Evolutionary conservation across 2,113 vertebrate species (phyloP).

Genomic region (chimpanzee (Pan troglodytes)): NHGRI_mPanTro3-v2.1_pri NC_072404.2:108928001-108928500

Average conservation of each 20-base stretch:
- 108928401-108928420: neutral
- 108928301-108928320: neutral
- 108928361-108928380: neutral
- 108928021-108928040: neutral
- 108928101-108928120: neutral
- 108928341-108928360: neutral
- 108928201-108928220: neutral
- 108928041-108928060: neutral
- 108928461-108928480: no score
- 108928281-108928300: neutral
- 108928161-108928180: neutral
- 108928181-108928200: neutral
- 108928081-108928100: neutral
- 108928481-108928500: no score
- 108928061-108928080: neutral
- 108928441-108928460: no score
- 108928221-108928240: neutral
- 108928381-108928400: neutral
- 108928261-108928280: neutral
- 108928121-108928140: neutral
- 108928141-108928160: neutral
- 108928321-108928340: neutral
- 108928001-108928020: neutral
- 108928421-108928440: no score
- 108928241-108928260: neutral